Evolutionary conservation across 1,140 invertebrate species (phyloP), one percentile per base, ranked within the genome.

Genomic region (Orussus abietinus): DNA sequence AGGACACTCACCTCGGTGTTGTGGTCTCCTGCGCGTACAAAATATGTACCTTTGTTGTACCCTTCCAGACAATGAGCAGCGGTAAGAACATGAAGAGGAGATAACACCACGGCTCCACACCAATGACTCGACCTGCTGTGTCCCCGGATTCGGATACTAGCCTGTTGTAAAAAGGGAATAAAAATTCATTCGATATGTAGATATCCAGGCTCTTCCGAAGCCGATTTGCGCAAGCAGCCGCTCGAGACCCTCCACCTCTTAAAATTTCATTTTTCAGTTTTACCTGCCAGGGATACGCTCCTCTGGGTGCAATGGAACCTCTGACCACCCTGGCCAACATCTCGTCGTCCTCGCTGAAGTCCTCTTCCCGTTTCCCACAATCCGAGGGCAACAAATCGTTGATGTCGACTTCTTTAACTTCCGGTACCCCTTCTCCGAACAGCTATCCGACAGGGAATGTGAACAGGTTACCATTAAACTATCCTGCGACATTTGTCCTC

Each of bases 211-310:
- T n/a, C n/a, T n/a, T 28, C 12, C 25, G 12, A 28, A 28, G 12
- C 25, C 10, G 10, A 28, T 28, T 28, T 2, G 12, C 25, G 10
- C 10, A 3, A n/a, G 3, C 12, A 3, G 12, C 10, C 10, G 2
- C 2, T n/a, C 3, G 3, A 28, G 2, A 28, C 25, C n/a, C n/a
- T n/a, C n/a, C 31, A 11, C 15, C 14, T 9, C 7, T 32, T 12
- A 32, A 2, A 32, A 13, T 7, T 32, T 7, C 31, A 9, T 14
- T 32, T 32, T 14, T 10, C 12, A n/a, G 42, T 47, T 54, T 47
- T 67, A 83, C 84, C 74, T 88, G 85, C 86, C 88, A 91, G 2
- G 88, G 88, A 62, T 85, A 83, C n/a, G 80, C 76, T 10, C 81
- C 83, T 25, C 72, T 74, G 3, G 68, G 66, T 0, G 81, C 80